Evolutionary conservation across 2,113 vertebrate genomes (phyloP), one percentile per base, ranked within the genome.

Genomic region (Cephalopterus ornatus): DNA sequence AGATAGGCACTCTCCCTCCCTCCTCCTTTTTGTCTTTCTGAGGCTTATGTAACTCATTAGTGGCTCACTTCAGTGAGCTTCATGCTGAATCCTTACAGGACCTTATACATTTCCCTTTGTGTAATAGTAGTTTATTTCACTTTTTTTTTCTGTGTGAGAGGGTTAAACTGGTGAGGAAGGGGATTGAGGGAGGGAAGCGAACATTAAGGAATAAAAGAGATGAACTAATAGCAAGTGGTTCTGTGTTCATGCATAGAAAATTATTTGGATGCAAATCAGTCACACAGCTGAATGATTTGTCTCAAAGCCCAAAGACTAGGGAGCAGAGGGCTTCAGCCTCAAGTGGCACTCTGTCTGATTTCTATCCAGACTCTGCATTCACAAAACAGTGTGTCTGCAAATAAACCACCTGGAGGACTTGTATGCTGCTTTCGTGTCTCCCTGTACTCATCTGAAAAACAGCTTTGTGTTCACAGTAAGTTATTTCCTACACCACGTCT

Each of bases 181-280:
- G 11, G 2, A 5, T 7, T 90, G 75, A 33, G 74, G 47, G 39
- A 91, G 37, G n/a, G 35, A 73, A 88, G 26, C 11, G 35, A 90
- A 86, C 32, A 8, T 52, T 74, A 81, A 90, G 61, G 56, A 92
- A 95, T 39, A 90, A 96, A 96, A 93, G 79, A 67, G 35, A 56
- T 67, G 50, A 63, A 65, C 65, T 92, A 74, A 92, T 59, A 92
- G 52, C 67, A 94, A 92, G 41, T 86, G 30, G 32, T 71, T 86
- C 72, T 77, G 42, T 81, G 68, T 65, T 95, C 68, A 78, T 86
- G 83, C 90, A 88, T 61, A 86, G 65, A 88, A 91, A 95, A 94
- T 92, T 2, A 88, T 88, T 92, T 85, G 96, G 88, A 94, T 96
- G 92, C 85, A 96, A 95, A 95, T 86, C 85, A 92, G 85, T 78